Evolutionary conservation across 2,113 vertebrate species (phyloP), one percentile per base, ranked within the genome.

Genomic region (Notarius lentiginosus): DNA sequence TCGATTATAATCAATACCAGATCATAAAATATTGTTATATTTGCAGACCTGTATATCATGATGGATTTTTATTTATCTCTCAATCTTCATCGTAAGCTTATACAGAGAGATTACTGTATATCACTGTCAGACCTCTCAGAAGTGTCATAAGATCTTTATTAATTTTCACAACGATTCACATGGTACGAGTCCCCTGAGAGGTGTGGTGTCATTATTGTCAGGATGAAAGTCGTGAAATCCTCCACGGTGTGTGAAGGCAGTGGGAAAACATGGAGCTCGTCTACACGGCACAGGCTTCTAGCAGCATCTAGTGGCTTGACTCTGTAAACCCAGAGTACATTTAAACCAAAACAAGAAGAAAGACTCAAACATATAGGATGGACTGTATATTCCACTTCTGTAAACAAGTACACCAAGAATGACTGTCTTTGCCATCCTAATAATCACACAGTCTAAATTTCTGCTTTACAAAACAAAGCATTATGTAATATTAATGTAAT

Each of bases 221-320:
- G 18, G 70, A 47, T 47, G 15, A 47, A 47, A 47, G 18, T 2
- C 24, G 4, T 20, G 18, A 20, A 18, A 18, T 30, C 34, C 27
- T 70, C 15, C 14, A 17, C 2, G 27, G 22, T 14, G 49, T 76
- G 73, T 61, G 55, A 58, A 61, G 60, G 60, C 5, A 20, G 1
- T 61, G 1, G 7, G 65, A 1, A 77, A 55, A 77, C 3, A 5
- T n/a, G 22, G 22, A 4, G 20, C 65, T 79, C 24, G n/a, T 79
- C n/a, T 41, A 47, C 34, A 72, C 4, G 70, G 8, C 22, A 11
- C 22, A 51, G 73, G 10, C 4, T 51, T 76, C 73, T 80, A 34
- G 49, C 63, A n/a, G 14, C 85, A 80, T 80, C 85, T 86, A 80
- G 77, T 86, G 85, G 63, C 53, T 68, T 2, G 15, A 41, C 24